Evolutionary conservation across 2,888 invertebrate genomes (phyloP), one percentile per base, ranked within the genome.

Genomic region (Exocentrus adspersus): DNA sequence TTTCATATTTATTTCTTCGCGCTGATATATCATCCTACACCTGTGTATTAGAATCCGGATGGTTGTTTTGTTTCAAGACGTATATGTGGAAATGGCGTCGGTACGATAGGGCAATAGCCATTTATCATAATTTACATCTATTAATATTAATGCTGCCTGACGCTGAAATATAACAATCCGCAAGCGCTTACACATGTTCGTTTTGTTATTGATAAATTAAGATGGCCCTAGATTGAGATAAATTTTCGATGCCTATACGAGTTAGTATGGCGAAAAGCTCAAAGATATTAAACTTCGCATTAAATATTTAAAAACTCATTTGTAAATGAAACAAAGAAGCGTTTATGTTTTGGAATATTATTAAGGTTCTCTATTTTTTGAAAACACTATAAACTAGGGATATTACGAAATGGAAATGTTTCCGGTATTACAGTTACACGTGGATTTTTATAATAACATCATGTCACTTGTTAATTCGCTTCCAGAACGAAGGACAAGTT

Each of bases 41-140:
- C 24, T 24, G 21, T 19, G 41, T 24, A n/a, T n/a, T n/a, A 24
- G 20, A 41, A 42, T 16, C 16, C 48, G 24, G 24, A 32, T 20
- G 37, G 45, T 51, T 54, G 37, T 48, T 28, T 24, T 28, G 20
- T 30, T 24, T 7, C 17, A 48, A 48, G 28, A 48, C 17, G 28
- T 28, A 17, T 48, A 20, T 48, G 28, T 48, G 28, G 12, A 16
- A 10, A 28, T 48, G 28, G 28, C 28, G 28, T 54, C 50, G 60
- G 54, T 56, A 54, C 54, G 58, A 53, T 53, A 43, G n/a, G 43
- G 32, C 21, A 12, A 37, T 24, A 12, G 43, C 61, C 57, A 54
- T 65, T 61, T 65, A 65, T 65, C 65, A 65, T 61, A 57, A 65
- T 65, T 61, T 61, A 58, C 54, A 30, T 42, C 28, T 43, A 65